Evolutionary conservation across 2,888 invertebrate species (phyloP), one percentile per base, ranked within the genome.

Genomic region (Zele albiditarsus): DNA sequence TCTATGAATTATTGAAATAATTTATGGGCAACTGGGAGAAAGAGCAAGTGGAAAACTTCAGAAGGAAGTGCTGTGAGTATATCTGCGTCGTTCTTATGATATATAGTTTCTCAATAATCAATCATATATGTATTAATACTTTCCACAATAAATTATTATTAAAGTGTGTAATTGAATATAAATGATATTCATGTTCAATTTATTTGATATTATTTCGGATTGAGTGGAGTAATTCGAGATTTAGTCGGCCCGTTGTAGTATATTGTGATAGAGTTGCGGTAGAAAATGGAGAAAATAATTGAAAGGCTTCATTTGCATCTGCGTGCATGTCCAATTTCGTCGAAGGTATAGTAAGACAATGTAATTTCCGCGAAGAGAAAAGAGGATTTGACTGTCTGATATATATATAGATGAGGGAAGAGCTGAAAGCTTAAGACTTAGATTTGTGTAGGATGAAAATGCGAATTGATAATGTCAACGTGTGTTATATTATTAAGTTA

Each of bases 1-100:
- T 79, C 78, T 78, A 73, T 79, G 76, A 79, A 77, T 79, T 79
- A 79, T 79, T 79, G 78, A 79, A 79, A 79, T 79, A 78, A 77
- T 72, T 74, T 67, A 28, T 27, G 28, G n/a, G 8, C 6, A n/a
- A 12, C 1, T 4, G 8, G 20, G 20, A 20, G 4, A 10, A 4
- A 53, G 23, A 53, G 8, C 20, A 20, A 53, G 38, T 12, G 10
- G 2, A 12, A 38, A 38, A 12, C 1, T 38, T 8, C 2, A 38
- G 12, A 38, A 38, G 2, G 12, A 8, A 2, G 12, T 8, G 8
- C 1, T 8, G 38, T 12, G 1, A 12, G 12, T 8, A 38, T 6
- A 12, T 8, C 12, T 8, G 2, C 12, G 8, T 38, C 38, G 12
- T 38, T 38, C 12, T 38, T 8, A 12, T 8, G 38, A 38, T 38